These are phyloP conservation scores for Festucalex cinctus DNA, from an alignment of 2,113 vertebrate species.

Conservation along the genomic window DNA sequence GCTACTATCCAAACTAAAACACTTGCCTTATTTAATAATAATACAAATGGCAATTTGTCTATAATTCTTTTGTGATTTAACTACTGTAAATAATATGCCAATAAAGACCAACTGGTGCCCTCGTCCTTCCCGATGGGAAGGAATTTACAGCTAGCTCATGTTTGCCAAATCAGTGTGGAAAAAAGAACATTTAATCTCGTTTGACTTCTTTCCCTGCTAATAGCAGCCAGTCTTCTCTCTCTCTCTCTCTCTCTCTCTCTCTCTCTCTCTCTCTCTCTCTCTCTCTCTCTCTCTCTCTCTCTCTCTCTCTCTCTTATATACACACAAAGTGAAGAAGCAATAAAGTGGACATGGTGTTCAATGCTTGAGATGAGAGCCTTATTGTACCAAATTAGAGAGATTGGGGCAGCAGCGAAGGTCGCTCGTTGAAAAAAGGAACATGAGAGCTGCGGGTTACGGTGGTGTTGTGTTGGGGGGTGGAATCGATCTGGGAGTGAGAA, in stretches of 20 bases:
- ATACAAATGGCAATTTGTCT: not conserved
- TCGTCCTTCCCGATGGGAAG: conserved; percentile 16
- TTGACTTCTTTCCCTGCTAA: conserved; percentile 18
- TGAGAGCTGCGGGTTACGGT: conserved; percentile 16
- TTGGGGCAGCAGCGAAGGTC: conserved; percentile 43
- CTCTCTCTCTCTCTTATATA: conserved; percentile 14
- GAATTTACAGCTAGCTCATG: conserved; percentile 12
- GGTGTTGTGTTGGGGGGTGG: not conserved
- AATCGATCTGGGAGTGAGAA: not conserved
- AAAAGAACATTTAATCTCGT: conserved; percentile 30
- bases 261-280: not conserved
- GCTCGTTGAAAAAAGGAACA: conserved; percentile 21
- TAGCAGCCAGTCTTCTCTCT: conserved; percentile 1
- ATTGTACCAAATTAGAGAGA: conserved; percentile 55
- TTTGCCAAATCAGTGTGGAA: conserved; percentile 16
- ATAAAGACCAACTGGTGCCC: conserved; percentile 1
- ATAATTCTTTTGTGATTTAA: conserved; percentile 14
- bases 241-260: conserved; percentile 1
- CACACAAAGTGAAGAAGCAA: conserved; percentile 30
- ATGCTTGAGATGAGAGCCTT: conserved; percentile 48
- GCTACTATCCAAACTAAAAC: too few relatives aligned
- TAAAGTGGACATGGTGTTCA: conserved; percentile 45
- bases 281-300: too few relatives aligned
- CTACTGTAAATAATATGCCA: conserved; percentile 12
- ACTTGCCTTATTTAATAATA: not conserved